These are phyloP conservation scores for Rhineura floridana DNA, from an alignment of 2,113 vertebrate species.

Conservation along the genomic window DNA sequence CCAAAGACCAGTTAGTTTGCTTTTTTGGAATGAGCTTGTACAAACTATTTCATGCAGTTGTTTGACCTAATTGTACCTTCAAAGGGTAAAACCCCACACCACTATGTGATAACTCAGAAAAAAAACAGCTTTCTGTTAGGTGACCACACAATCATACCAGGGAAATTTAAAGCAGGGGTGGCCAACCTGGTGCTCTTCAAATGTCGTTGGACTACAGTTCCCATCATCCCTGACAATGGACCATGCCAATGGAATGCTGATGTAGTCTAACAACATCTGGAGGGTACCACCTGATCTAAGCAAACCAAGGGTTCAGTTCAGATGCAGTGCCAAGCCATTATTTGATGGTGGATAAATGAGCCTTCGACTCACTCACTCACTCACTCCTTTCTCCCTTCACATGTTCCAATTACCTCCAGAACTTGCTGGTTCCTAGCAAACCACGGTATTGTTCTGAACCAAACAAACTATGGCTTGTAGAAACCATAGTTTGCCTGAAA, in stretches of 20 bases:
- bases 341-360: background rate
- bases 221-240: background rate
- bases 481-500: background rate
- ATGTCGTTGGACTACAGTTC: background rate
- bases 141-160: background rate
- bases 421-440: background rate
- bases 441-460: too few relatives aligned
- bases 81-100: background rate
- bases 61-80: background rate
- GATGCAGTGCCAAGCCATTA: background rate
- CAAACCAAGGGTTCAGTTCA: background rate
- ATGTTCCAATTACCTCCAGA: too few relatives aligned
- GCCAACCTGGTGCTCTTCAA: background rate
- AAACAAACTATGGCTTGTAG: background rate
- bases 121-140: background rate
- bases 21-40: background rate
- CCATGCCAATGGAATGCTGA: too few relatives aligned
- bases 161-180: background rate
- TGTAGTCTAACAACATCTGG: background rate
- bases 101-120: background rate
- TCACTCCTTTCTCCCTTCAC: too few relatives aligned
- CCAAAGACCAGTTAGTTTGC: accelerated
- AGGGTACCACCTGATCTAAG: background rate
- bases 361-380: too few relatives aligned
- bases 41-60: background rate